Conservation (phyloP, 2,113 vertebrate species). For the Prinia subflava region DNA sequence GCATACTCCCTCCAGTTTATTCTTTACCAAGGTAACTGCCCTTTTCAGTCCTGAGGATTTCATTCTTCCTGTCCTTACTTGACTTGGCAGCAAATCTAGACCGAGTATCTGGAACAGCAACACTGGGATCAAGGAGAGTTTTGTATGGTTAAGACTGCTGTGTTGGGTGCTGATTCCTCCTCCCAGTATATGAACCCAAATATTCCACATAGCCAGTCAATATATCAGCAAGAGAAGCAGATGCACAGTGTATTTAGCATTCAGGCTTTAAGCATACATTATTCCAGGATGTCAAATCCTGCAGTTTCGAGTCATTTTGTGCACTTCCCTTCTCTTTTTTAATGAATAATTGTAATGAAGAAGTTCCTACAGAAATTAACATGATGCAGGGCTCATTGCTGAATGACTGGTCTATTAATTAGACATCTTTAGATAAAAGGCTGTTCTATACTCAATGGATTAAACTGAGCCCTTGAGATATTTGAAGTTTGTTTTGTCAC, state of each 20-base stretch:
- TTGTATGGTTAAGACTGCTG: neutral
- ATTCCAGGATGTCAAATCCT: neutral
- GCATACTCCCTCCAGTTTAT: neutral
- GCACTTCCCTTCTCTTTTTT: neutral
- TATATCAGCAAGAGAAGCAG: neutral
- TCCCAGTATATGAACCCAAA: neutral
- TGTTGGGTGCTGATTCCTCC: neutral
- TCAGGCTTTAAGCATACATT: neutral
- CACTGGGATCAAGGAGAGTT: neutral
- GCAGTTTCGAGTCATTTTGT: neutral
- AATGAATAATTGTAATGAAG: neutral
- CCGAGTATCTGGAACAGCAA: neutral
- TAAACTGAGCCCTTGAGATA: constrained; percentile 52
- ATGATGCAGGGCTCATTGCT: neutral
- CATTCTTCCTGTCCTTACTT: neutral
- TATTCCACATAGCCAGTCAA: neutral
- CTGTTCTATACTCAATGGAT: neutral
- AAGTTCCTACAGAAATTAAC: neutral
- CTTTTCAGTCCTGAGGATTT: neutral
- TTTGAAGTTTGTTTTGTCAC: constrained; percentile 46
- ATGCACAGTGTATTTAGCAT: neutral
- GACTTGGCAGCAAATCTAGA: neutral
- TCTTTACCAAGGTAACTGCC: neutral
- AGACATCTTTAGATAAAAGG: constrained; percentile 11
- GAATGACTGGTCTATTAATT: constrained; percentile 24